Conservation (phyloP, 2,797 vertebrate species). For the Podarcis siculus region DNA sequence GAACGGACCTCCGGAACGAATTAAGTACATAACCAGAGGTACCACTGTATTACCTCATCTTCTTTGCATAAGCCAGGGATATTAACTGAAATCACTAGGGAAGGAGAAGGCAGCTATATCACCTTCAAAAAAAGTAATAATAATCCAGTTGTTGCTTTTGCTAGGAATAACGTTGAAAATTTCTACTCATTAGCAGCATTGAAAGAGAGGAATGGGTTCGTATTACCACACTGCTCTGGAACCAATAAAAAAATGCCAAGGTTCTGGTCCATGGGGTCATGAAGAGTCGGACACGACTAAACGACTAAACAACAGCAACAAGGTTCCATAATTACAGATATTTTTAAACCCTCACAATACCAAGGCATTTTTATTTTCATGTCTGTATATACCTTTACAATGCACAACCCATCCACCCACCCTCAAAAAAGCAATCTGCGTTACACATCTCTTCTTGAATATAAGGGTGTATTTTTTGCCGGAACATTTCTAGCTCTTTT, state of each 20-base stretch:
- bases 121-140: too few relatives aligned
- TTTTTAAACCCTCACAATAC: conserved; percentile 26
- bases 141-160: not conserved
- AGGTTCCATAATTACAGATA: conserved; percentile 42
- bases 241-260: conserved; percentile 31
- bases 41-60: not conserved
- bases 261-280: not conserved
- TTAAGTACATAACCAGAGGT: too few relatives aligned
- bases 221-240: conserved; percentile 27
- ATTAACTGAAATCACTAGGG: not conserved
- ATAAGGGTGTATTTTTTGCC: conserved; percentile 16
- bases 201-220: conserved; percentile 40
- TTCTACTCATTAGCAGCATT: conserved; percentile 44
- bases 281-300: too few relatives aligned
- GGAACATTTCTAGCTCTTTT: conserved; percentile 15
- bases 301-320: too few relatives aligned
- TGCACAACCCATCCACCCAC: not conserved
- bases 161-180: conserved; percentile 14
- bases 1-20: too few relatives aligned
- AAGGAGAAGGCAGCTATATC: not conserved
- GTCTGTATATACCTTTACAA: conserved; percentile 32
- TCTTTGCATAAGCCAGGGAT: not conserved
- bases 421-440: not conserved
- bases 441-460: not conserved
- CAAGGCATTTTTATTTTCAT: conserved; percentile 49